Evolutionary conservation across 2,888 invertebrate genomes (phyloP).

Genomic region (Drosophila koepferae): DNA sequence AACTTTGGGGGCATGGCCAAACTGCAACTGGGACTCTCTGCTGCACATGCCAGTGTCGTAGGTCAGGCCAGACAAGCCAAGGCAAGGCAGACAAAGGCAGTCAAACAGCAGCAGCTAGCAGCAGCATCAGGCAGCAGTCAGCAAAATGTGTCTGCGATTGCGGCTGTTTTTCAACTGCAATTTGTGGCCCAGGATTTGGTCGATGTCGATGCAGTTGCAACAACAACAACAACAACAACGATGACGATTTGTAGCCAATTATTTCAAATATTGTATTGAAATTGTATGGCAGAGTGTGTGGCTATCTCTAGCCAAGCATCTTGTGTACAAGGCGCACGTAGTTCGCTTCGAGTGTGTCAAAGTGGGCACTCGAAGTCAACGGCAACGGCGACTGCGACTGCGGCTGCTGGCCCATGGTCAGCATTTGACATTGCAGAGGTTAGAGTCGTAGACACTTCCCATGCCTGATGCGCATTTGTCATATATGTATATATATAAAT

Average conservation of each 20-base stretch:
- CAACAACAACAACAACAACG: constrained; percentile 33
- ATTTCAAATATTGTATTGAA: constrained; percentile 83
- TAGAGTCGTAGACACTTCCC: constrained; percentile 30
- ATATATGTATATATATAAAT: constrained; percentile 35
- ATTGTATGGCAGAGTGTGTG: constrained; percentile 74
- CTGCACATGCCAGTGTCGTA: constrained; percentile 76
- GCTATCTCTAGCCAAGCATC: constrained; percentile 71
- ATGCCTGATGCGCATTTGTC: constrained; percentile 62
- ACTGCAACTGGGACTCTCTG: constrained; percentile 33
- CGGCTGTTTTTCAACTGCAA: constrained; percentile 76
- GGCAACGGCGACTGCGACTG: constrained; percentile 27
- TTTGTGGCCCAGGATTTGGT: constrained; percentile 74
- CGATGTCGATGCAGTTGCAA: constrained; percentile 40
- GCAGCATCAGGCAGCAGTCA: constrained; percentile 9
- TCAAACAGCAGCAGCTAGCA: constrained; percentile 28
- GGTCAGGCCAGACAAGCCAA: constrained; percentile 53
- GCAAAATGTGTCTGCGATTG: constrained; percentile 64
- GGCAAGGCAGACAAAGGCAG: constrained; percentile 28
- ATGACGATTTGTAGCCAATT: constrained; percentile 84
- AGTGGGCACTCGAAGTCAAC: constrained; percentile 54
- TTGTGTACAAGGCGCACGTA: constrained; percentile 55
- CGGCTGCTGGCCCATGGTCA: constrained; percentile 51
- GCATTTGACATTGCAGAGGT: constrained; percentile 53
- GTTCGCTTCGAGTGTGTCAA: constrained; percentile 55
- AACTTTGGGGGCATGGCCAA: constrained; percentile 13